Base-by-base conservation (phyloP, 2,797 vertebrate genomes). In the Mus spretus region DNA sequence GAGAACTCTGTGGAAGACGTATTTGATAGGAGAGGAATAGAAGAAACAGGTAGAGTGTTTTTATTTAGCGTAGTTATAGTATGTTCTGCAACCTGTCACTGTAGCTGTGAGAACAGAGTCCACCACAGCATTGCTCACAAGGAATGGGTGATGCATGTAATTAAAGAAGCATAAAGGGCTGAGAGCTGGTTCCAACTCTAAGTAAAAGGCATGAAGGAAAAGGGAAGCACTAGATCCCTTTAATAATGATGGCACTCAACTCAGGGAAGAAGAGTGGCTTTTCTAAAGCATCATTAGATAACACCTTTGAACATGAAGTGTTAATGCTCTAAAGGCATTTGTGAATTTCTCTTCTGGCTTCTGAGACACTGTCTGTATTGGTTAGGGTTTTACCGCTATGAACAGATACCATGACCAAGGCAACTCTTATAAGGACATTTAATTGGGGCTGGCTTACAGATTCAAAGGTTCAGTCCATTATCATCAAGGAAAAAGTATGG, bases 251-350 rank as follows among this genome's bases (percentile, higher is more conserved):
- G 37, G 40, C 74, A 82, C 10, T n/a, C 55, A 14, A 87, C 19
- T 94, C 2, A 83, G 79, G 11, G 6, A 61, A 92, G n/a, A 95
- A 92, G 55, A 26, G 22, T 92, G 24, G 47, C 31, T 83, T 96
- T 89, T 37, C 14, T 44, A 92, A 24, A 47, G n/a, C 8, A 28
- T 78, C 14, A 24, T 91, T 55, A 63, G 72, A 81, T 72, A 74
- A 85, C 77, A 37, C 3, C 15, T 34, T 15, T 53, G 67, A 50
- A 87, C 22, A 84, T 37, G 40, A 92, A 40, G 47, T 4, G 89
- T 92, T 86, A 75, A 75, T 87, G 19, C 74, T 78, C 13, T 59
- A 50, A 9, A 81, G 37, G 1, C 31, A 72, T 85, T 78, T 89
- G 59, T 63, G 74, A 47, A 75, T 61, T 67, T 89, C n/a, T 61